Conservation (phyloP, 2,888 invertebrate species). For the Dioctria linearis region DNA sequence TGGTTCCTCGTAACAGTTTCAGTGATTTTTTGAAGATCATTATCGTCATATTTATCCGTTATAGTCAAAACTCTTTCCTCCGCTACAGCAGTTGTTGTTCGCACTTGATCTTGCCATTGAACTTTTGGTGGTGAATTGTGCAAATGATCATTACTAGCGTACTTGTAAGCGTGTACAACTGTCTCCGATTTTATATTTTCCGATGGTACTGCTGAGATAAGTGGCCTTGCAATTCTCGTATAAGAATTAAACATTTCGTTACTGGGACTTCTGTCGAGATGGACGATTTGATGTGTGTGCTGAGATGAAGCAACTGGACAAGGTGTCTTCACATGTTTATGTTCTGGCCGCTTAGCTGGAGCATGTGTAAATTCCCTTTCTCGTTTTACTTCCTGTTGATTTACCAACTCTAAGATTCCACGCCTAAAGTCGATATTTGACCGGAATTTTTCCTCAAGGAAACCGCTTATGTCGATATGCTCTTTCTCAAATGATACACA, state of each 20-base stretch:
- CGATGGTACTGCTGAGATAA: not conserved
- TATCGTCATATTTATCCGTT: not conserved
- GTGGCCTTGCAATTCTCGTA: not conserved
- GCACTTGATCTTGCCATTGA: not conserved
- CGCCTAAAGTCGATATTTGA: conserved; percentile 4
- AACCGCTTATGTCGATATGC: conserved; percentile 42
- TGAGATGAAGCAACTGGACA: not conserved
- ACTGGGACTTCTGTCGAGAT: not conserved
- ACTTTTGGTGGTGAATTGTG: too few relatives aligned
- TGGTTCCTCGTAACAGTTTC: not conserved
- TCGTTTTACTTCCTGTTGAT: not conserved
- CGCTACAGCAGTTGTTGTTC: not conserved
- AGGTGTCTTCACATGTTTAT: not conserved
- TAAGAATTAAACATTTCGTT: conserved; percentile 7
- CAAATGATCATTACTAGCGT: not conserved
- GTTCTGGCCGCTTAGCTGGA: too few relatives aligned
- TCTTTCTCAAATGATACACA: conserved; percentile 45
- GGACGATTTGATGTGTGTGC: not conserved
- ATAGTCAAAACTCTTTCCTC: not conserved
- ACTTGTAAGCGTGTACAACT: not conserved
- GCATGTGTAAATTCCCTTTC: too few relatives aligned
- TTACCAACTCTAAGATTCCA: not conserved
- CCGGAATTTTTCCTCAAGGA: conserved; percentile 29
- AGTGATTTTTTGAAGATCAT: not conserved
- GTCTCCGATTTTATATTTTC: not conserved